Conservation (phyloP, 2,113 vertebrate genomes). For the Oreocharis arfaki region DNA sequence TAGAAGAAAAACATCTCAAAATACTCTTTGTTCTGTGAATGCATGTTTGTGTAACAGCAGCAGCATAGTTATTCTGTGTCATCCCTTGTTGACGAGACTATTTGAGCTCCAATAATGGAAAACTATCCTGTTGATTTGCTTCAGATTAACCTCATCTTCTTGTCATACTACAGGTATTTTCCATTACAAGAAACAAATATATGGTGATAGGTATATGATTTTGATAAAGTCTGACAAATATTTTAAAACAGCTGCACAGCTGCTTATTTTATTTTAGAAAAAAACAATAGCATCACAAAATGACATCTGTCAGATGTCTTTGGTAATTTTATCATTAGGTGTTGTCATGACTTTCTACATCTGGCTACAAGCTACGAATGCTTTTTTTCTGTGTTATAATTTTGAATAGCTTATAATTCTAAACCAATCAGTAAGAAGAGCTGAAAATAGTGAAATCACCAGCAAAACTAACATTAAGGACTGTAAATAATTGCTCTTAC, state of each 20-base stretch:
- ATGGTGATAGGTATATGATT: constrained; percentile 59
- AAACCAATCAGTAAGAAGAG: not conserved
- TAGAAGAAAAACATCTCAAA: not conserved
- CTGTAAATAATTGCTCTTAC: not conserved
- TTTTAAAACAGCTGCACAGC: constrained; percentile 43
- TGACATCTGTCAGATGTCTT: constrained; percentile 38
- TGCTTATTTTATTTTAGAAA: constrained; percentile 30
- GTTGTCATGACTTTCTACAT: not conserved
- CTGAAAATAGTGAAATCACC: not conserved
- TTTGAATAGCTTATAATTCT: not conserved
- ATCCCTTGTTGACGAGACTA: constrained; percentile 36
- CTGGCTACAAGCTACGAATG: not conserved
- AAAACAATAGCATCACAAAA: not conserved
- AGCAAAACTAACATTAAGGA: not conserved
- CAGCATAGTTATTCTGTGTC: constrained; percentile 31
- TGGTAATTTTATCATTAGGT: constrained; percentile 28
- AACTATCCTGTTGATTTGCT: constrained; percentile 62
- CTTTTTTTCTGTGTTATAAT: not conserved
- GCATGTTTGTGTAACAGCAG: not conserved
- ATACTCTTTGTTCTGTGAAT: constrained; percentile 14
- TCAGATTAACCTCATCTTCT: constrained; percentile 67
- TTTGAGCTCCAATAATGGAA: constrained; percentile 56
- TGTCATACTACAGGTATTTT: constrained; percentile 57
- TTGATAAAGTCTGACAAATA: constrained; percentile 56
- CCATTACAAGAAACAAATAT: constrained; percentile 44